Base-by-base conservation (phyloP, 2,113 vertebrate genomes). In the Hiodon alosoides region DNA sequence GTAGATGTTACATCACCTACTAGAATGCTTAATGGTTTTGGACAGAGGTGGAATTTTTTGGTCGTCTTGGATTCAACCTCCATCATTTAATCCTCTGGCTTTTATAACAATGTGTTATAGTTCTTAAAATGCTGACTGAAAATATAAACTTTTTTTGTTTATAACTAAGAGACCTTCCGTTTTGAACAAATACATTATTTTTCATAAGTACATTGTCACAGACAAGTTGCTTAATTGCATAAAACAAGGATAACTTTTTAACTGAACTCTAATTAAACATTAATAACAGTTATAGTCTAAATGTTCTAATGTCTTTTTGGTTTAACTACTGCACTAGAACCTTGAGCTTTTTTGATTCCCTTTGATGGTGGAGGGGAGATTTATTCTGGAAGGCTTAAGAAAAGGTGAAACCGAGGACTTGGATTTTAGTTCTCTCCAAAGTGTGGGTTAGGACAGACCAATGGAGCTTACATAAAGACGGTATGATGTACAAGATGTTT, bases 401-500 rank as follows among this genome's bases (percentile, higher is more conserved):
- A 59, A 67, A 68, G 73, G 73, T 69, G 53, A 69, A 50, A 13
- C 10, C 61, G 57, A 75, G 57, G 47, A 60, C 8, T 60, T 69
- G 50, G 50, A 57, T 69, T 75, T 57, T 7, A 62, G 57, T 62
- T 76, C 62, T n/a, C 50, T 59, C 67, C 46, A 69, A 69, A 76
- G 74, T n/a, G 68, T 47, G 17, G 51, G 59, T 70, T 48, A 76
- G 59, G 58, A 70, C 51, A 70, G 10, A 76, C 59, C 67, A 55
- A 53, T 16, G 58, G 74, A 54, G 67, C n/a, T 11, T 70, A 64
- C 74, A 76, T 76, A 62, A 76, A 76, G 67, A 61, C 8, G 47
- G 59, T 62, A 60, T 76, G 68, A 70, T 76, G 61, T 62, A 76
- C 59, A 76, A 55, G 74, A 58, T 76, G 68, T 64, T 67, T 71